Conservation (phyloP, 2,797 vertebrate genomes). For the Alca torda region DNA sequence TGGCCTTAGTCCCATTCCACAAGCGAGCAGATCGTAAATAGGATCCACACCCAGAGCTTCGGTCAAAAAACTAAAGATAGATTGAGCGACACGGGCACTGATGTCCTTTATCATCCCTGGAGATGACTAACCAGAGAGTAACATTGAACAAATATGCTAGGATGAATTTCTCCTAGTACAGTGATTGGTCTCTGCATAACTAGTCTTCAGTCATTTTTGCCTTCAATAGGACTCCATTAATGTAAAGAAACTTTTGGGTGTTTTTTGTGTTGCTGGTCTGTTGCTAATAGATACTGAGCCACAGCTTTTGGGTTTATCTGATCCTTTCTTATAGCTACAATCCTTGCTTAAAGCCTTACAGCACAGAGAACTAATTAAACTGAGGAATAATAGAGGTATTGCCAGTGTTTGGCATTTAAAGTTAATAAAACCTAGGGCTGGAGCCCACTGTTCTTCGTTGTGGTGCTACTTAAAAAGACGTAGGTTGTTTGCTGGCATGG, state of each 20-base stretch:
- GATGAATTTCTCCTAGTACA: not conserved
- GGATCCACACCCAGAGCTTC: not conserved
- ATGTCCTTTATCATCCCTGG: not conserved
- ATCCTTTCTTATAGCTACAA: not conserved
- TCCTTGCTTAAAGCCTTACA: not conserved
- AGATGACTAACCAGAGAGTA: not conserved
- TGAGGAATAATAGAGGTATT: not conserved
- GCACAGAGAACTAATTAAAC: not conserved
- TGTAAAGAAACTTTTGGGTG: not conserved
- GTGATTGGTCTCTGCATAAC: not conserved
- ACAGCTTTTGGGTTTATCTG: not conserved
- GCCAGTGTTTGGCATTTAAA: not conserved
- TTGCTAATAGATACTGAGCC: not conserved
- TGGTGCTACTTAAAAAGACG: not conserved
- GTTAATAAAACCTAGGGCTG: not conserved
- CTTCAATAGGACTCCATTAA: not conserved
- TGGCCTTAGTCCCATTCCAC: not conserved
- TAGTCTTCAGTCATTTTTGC: not conserved
- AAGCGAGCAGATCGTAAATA: not conserved
- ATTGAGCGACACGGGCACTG: not conserved
- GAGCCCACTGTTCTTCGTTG: not conserved
- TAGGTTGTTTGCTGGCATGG: not conserved
- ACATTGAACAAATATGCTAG: not conserved
- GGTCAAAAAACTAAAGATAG: not conserved
- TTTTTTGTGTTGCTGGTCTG: not conserved